phyloP scores from a whole-genome alignment of 2,113 vertebrate species.

The Dromas ardeola region DNA sequence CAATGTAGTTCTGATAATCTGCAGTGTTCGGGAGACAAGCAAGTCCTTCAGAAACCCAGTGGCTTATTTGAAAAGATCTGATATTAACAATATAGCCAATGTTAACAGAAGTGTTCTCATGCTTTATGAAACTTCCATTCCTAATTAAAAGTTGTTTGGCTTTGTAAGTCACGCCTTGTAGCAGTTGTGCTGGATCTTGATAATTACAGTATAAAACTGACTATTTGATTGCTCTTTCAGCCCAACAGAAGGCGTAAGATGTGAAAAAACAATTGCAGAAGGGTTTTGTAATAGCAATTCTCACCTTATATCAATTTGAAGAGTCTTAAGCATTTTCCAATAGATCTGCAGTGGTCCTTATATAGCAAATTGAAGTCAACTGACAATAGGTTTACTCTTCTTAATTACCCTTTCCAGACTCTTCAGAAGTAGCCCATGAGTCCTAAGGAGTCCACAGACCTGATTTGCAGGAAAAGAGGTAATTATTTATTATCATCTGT shows the following conservation, averaged over 20 bases:
- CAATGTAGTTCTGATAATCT: not conserved
- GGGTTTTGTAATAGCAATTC: not conserved
- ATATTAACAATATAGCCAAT: not conserved
- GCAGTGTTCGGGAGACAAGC: not conserved
- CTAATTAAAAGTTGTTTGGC: conserved; percentile 15
- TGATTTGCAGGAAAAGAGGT: not conserved
- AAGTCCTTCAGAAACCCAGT: not conserved
- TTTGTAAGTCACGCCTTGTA: not conserved
- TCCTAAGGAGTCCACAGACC: not conserved
- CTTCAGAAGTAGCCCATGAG: not conserved
- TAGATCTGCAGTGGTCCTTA: not conserved
- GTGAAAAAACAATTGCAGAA: not conserved
- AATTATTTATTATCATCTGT: not conserved
- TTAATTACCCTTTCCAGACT: not conserved
- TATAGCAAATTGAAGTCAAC: not conserved
- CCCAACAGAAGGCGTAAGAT: not conserved
- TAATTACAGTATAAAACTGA: conserved; percentile 3
- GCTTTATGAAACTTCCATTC: not conserved
- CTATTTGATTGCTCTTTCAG: not conserved
- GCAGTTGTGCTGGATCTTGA: not conserved
- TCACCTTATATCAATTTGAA: not conserved
- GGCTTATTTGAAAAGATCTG: not conserved
- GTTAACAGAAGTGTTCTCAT: not conserved
- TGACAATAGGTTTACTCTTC: not conserved
- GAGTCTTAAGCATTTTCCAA: not conserved